Base-by-base conservation (phyloP, 2,888 invertebrate genomes). In the Drosophila melanosoma region DNA sequence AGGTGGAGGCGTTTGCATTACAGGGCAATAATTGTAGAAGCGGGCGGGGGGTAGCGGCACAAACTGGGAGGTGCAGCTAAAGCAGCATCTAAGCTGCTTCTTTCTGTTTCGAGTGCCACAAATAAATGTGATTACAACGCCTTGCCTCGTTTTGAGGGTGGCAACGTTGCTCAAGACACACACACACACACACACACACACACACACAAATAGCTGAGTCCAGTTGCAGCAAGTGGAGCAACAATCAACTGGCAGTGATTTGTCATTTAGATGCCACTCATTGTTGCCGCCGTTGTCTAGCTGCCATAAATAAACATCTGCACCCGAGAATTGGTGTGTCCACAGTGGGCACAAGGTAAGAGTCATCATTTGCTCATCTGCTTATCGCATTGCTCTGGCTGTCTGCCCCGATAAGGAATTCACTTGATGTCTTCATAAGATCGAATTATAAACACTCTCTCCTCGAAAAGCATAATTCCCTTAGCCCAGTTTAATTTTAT, bases 51-150 rank as follows among this genome's bases (percentile, higher is more conserved):
- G 51, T 29, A 57, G 66, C 58, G 65, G 52, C 23, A 26, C 20
- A 23, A 11, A 20, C 8, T 4, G 45, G 12, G 23, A 23, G 23
- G 15, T 15, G 56, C 56, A 60, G 48, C 23, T 54, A 49, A 40
- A 57, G 66, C 45, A 12, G 42, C 12, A 45, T 2, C 23, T 23
- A 15, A 56, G 63, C 32, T 8, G 29, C 26, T 61, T 45, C 45
- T 23, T 23, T 23, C 45, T 15, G 45, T 8, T 73, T 81, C 73
- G 69, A 87, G 84, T 85, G 84, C 74, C 76, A 79, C 89, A 87
- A 81, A 85, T 87, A 85, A 85, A 89, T 85, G 89, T 89, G 89
- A 85, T 85, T 87, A 85, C 76, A 84, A 78, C 69, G 74, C 83
- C 66, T 57, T 36, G 26, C 23, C 48, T 15, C 48, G 3, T 10